A percentile compares a stretch with the other conserved stretches of the same genome.
phyloP scores from a whole-genome alignment of 2,888 invertebrate species.

The Mimachlamys varia region DNA sequence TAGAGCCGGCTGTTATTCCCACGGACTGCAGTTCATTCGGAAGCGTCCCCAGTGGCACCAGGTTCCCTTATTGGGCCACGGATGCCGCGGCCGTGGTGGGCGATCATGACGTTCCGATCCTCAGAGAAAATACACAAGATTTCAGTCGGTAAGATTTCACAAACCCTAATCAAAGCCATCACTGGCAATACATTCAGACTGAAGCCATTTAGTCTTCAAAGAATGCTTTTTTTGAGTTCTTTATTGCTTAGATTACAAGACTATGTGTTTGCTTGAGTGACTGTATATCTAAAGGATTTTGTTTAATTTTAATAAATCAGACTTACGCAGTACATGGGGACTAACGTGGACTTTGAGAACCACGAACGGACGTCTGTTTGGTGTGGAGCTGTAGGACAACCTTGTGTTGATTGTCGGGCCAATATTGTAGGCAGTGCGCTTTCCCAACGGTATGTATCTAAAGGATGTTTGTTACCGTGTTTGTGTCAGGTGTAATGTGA shows the following conservation, averaged over 20 bases:
- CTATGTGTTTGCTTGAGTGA: too few relatives aligned
- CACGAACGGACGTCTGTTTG: constrained; percentile 57
- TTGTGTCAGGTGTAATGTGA: background rate
- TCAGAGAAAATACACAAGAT: constrained; percentile 59
- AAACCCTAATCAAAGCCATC: background rate
- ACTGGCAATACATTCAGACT: too few relatives aligned
- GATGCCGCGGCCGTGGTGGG: constrained; percentile 62
- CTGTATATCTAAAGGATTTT: background rate
- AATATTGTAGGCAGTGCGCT: constrained; percentile 58
- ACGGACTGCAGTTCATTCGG: constrained; percentile 52
- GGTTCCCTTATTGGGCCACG: constrained; percentile 57
- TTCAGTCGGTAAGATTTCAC: constrained; percentile 57
- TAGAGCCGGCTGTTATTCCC: constrained; percentile 43
- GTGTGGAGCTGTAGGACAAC: constrained; percentile 56
- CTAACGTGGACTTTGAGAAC: constrained; percentile 64
- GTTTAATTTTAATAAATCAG: constrained; percentile 52
- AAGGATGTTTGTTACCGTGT: background rate
- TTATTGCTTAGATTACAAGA: too few relatives aligned
- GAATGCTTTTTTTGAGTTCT: too few relatives aligned
- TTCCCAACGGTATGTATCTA: constrained; percentile 53
- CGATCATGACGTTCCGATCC: constrained; percentile 60
- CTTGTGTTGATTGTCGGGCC: constrained; percentile 58
- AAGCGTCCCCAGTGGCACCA: constrained; percentile 52
- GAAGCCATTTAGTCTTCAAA: too few relatives aligned
- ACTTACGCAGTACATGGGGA: constrained; percentile 68